Conservation (phyloP, 2,888 invertebrate species). For the Pterostichus niger region DNA sequence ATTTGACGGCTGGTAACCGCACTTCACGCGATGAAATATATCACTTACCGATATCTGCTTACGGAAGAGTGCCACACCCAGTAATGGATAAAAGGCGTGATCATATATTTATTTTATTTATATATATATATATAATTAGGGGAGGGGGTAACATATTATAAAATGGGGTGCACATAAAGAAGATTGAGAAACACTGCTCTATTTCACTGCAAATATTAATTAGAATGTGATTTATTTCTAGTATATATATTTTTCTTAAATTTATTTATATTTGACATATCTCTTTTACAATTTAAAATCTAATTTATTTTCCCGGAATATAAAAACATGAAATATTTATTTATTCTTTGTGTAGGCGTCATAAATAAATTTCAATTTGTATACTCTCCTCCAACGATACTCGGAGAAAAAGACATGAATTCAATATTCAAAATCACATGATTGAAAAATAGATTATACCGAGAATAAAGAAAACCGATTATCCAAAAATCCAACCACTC, state of each 20-base stretch:
- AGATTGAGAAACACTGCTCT: too few relatives aligned
- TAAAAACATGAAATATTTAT: conserved; percentile 44
- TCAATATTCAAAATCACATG: conserved; percentile 50
- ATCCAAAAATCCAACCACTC: conserved; percentile 2
- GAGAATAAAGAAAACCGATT: conserved; percentile 42
- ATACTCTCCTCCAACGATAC: conserved; percentile 5
- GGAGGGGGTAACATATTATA: too few relatives aligned
- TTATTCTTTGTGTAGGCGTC: conserved; percentile 21
- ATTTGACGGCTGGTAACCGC: too few relatives aligned
- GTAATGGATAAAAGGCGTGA: too few relatives aligned
- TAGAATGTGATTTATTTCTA: neutral
- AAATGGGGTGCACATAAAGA: too few relatives aligned
- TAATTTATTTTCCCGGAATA: conserved; percentile 3
- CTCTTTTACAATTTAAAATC: conserved; percentile 37
- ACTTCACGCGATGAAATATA: too few relatives aligned
- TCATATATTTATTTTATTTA: too few relatives aligned
- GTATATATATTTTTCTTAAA: neutral
- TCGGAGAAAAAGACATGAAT: conserved; percentile 24
- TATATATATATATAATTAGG: too few relatives aligned
- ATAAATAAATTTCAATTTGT: conserved; percentile 41
- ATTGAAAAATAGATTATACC: conserved; percentile 57
- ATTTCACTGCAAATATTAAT: neutral
- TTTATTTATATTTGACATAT: neutral
- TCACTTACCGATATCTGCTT: too few relatives aligned
- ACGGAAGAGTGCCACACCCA: too few relatives aligned